phyloP scores from a whole-genome alignment of 2,113 vertebrate species.

The Channa argus region DNA sequence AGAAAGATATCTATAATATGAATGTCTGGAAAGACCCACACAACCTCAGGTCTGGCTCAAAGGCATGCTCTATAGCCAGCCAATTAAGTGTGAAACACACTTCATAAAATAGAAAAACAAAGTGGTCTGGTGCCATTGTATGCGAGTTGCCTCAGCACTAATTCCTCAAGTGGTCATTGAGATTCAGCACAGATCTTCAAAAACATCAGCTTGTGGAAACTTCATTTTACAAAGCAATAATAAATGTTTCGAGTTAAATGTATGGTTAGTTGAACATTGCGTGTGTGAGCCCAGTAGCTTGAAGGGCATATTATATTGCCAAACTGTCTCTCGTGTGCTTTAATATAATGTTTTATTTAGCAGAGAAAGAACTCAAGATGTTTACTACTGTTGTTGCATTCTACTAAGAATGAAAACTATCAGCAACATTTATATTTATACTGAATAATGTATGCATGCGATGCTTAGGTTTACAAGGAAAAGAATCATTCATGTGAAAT shows the following conservation, averaged over 20 bases:
- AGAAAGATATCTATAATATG: conserved; percentile 65
- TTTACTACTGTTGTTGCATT: conserved; percentile 12
- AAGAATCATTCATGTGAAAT: conserved; percentile 41
- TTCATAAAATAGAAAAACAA: conserved; percentile 44
- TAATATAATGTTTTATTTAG: conserved; percentile 21
- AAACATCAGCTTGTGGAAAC: conserved; percentile 31
- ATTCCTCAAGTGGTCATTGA: conserved; percentile 38
- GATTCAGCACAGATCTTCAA: conserved; percentile 32
- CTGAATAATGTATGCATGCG: conserved; percentile 53
- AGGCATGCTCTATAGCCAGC: conserved; percentile 50
- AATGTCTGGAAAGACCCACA: conserved; percentile 50
- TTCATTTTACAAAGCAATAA: conserved; percentile 21
- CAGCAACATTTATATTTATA: conserved; percentile 37
- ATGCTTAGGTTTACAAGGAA: conserved; percentile 12
- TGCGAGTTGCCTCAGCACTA: conserved; percentile 24
- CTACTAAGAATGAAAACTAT: conserved; percentile 29
- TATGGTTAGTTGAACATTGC: conserved; percentile 6
- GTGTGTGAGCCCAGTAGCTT: conserved; percentile 3
- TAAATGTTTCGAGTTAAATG: conserved; percentile 8
- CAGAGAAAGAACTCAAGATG: neutral
- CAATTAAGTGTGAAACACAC: conserved; percentile 73
- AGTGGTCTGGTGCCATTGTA: conserved; percentile 31
- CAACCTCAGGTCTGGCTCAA: conserved; percentile 50
- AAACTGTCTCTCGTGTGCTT: conserved; percentile 1
- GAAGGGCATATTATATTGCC: conserved; percentile 33